Evolutionary conservation across 2,888 invertebrate species (phyloP), one percentile per base, ranked within the genome.

Genomic region (Eurytoma adleriae): DNA sequence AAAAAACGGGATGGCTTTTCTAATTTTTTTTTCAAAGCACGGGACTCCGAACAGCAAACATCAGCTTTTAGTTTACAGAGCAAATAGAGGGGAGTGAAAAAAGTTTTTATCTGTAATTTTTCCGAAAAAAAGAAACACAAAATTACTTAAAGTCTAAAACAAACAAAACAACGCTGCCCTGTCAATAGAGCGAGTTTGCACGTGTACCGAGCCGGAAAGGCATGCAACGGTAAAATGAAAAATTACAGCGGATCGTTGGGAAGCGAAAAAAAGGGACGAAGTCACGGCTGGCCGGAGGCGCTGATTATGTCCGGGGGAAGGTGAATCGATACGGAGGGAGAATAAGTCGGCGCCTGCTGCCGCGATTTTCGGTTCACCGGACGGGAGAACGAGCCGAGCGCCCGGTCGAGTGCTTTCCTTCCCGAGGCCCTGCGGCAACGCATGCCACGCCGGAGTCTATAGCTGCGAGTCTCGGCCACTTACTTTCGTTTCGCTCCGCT

Each of bases 321-420:
- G 18, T 0, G 20, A 50, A 70, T 77, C 77, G 70, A 70, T 70
- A 70, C 52, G 68, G 52, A 5, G n/a, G 27, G 20, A 57, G 18
- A 40, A 4, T 40, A 40, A 40, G 12, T 24, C 50, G 50, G 48
- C 16, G 61, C 52, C 48, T 40, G 40, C 24, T 24, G 48, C 57
- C 30, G 27, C 66, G 72, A 72, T 67, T 78, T 66, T 78, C 14
- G 52, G 30, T 40, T 66, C 52, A 14, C 24, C 12, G 30, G 50
- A 52, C 56, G 48, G 68, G 57, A 52, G 54, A 12, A 54, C 10
- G n/a, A 30, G 66, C n/a, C 12, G n/a, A n/a, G n/a, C 40, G 20
- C 10, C 48, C 66, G 50, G 27, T 64, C 30, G 50, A 12, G 54
- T 66, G 20, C 50, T 20, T 24, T 14, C 48, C 50, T 57, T 7